A percentile compares a stretch with the other conserved stretches of the same genome.
phyloP scores from a whole-genome alignment of 2,797 vertebrate genomes.

The Clarias platycephalus region DNA sequence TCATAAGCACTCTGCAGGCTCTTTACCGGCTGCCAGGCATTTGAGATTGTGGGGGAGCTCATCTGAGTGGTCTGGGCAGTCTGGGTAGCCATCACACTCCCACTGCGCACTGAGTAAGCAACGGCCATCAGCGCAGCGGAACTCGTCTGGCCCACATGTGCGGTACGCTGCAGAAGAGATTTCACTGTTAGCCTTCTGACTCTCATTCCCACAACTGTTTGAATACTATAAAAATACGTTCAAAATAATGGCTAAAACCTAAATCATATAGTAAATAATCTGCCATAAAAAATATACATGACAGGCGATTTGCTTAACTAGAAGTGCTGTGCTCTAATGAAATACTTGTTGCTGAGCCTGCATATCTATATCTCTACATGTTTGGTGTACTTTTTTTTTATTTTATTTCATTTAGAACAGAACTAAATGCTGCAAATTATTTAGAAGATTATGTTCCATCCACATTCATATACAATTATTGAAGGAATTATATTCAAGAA shows the following conservation, averaged over 20 bases:
- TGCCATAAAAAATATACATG: not conserved
- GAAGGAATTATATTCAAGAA: too few species aligned
- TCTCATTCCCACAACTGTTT: not conserved
- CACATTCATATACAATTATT: not conserved
- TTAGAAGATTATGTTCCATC: not conserved
- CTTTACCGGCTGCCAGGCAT: conserved; percentile 89
- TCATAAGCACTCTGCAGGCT: conserved; percentile 64
- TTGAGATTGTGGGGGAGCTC: conserved; percentile 92
- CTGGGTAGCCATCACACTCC: conserved; percentile 95
- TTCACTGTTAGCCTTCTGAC: conserved; percentile 31
- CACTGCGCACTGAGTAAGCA: conserved; percentile 92
- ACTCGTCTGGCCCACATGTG: conserved; percentile 85
- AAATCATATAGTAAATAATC: not conserved
- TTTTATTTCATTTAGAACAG: not conserved
- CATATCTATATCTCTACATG: not conserved
- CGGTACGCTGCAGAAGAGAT: conserved; percentile 79
- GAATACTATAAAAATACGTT: conserved; percentile 3
- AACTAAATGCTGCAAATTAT: not conserved
- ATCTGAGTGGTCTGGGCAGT: conserved; percentile 94
- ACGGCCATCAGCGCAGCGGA: conserved; percentile 90
- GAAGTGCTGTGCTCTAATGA: not conserved
- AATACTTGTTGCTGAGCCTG: not conserved
- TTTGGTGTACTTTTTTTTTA: not conserved
- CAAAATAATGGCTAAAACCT: not conserved
- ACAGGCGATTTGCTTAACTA: not conserved